Conservation (phyloP, 2,113 vertebrate species). For the Seriola dumerili region DNA sequence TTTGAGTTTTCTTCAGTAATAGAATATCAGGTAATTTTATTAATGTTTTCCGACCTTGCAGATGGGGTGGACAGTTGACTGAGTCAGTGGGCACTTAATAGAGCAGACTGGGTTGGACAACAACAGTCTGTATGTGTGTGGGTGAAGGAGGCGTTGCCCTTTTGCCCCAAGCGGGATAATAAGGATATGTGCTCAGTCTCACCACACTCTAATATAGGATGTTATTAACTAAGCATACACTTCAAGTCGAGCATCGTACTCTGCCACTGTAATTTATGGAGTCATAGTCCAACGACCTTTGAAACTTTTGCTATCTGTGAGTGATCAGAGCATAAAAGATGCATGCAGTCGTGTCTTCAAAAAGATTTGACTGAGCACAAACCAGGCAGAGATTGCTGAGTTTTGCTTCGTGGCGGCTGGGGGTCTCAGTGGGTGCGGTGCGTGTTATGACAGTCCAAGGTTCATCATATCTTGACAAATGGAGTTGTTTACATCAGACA, state of each 20-base stretch:
- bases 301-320: conserved; percentile 1
- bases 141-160: conserved; percentile 30
- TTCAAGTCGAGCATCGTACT: conserved; percentile 9
- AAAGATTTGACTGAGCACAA: conserved; percentile 29
- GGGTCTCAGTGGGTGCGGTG: conserved; percentile 25
- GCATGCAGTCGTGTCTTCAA: background rate
- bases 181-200: conserved; percentile 15
- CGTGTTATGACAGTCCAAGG: conserved; percentile 69
- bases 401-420: conserved; percentile 31
- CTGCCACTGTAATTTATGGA: conserved; percentile 21
- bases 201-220: conserved; percentile 12
- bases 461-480: conserved; percentile 79
- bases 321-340: conserved; percentile 15
- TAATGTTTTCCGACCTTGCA: background rate
- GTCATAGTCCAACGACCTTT: background rate
- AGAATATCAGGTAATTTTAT: background rate
- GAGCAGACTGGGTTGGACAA: background rate
- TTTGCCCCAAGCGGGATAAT: conserved; percentile 41
- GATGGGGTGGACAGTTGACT: background rate
- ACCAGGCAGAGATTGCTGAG: conserved; percentile 41
- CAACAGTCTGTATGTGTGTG: background rate
- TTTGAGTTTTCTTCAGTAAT: background rate
- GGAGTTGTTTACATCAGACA: conserved; percentile 78
- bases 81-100: background rate
- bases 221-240: conserved; percentile 34